These are phyloP conservation scores for Pharmacophagus antenor DNA, from an alignment of 2,888 invertebrate genomes.

Conservation along the genomic window DNA sequence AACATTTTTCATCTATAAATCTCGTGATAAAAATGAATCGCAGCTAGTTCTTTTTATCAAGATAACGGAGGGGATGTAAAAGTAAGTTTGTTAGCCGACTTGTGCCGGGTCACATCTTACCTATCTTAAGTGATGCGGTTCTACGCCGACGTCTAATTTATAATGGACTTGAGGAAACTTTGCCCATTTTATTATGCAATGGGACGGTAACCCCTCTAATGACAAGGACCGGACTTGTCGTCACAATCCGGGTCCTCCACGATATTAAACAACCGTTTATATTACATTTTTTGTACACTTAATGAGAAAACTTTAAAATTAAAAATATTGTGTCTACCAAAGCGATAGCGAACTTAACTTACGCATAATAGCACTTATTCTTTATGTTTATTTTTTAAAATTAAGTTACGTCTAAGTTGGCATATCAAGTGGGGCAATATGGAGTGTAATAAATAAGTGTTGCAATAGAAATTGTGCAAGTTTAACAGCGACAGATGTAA, in stretches of 20 bases:
- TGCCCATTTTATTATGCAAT: constrained; percentile 80
- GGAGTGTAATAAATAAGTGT: constrained; percentile 3
- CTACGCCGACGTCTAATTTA: constrained; percentile 79
- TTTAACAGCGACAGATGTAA: constrained; percentile 56
- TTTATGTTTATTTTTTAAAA: not conserved
- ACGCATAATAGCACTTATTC: not conserved
- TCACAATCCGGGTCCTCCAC: constrained; percentile 58
- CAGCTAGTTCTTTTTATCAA: constrained; percentile 78
- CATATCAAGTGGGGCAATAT: too few relatives aligned
- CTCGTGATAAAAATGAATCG: constrained; percentile 72
- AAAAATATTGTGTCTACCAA: constrained; percentile 10
- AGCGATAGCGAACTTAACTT: not conserved
- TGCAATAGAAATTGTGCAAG: constrained; percentile 31
- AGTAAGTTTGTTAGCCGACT: constrained; percentile 71
- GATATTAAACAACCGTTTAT: constrained; percentile 71
- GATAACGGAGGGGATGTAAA: constrained; percentile 70
- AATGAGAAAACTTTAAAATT: constrained; percentile 46
- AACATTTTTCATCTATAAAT: constrained; percentile 49
- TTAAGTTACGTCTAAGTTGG: too few relatives aligned
- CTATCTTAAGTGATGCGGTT: constrained; percentile 80
- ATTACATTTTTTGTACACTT: constrained; percentile 55
- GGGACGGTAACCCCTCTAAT: constrained; percentile 79
- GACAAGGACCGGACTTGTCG: constrained; percentile 73
- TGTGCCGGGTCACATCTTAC: constrained; percentile 78
- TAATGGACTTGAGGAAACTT: constrained; percentile 81